A percentile compares a stretch with the other conserved stretches of the same genome.
These are phyloP conservation scores for Scolanthus callimorphus DNA, from an alignment of 92 coral and sea anemone species.

Conservation along the genomic window DNA sequence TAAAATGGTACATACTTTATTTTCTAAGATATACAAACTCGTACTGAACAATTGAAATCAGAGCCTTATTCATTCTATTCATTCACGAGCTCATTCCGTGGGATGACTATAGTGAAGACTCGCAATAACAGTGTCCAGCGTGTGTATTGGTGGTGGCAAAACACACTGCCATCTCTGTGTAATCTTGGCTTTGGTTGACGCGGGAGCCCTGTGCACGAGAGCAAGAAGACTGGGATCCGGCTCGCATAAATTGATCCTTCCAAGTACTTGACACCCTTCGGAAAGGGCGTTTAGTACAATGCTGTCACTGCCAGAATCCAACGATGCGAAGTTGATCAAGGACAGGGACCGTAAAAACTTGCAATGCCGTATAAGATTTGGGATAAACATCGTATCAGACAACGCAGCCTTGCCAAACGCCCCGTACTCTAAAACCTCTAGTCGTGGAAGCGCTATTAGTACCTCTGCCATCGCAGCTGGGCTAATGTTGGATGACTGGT, in stretches of 20 bases:
- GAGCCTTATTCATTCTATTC: not conserved
- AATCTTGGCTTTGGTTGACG: slow-evolving; percentile 60
- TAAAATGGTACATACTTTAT: no score
- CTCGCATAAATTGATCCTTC: slow-evolving; percentile 90
- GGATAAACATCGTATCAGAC: slow-evolving; percentile 93
- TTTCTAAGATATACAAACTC: no score
- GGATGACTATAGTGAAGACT: slow-evolving; percentile 59
- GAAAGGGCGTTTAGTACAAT: slow-evolving; percentile 75
- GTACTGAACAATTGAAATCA: no score
- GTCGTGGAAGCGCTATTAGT: slow-evolving; percentile 71
- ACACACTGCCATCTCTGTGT: slow-evolving; percentile 99
- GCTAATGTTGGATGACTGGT: slow-evolving; percentile 92
- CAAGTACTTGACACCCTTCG: slow-evolving; percentile 62
- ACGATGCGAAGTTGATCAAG: slow-evolving; percentile 86
- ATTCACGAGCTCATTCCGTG: not conserved
- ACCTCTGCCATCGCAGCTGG: slow-evolving; percentile 96
- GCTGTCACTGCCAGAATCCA: slow-evolving; percentile 79
- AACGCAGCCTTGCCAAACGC: slow-evolving; percentile 98
- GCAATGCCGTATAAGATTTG: slow-evolving; percentile 85
- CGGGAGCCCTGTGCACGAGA: slow-evolving; percentile 68
- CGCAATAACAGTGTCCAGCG: slow-evolving; percentile 86
- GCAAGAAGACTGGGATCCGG: slow-evolving; percentile 90
- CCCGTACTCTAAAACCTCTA: slow-evolving; percentile 91
- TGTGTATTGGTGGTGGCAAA: slow-evolving; percentile 88
- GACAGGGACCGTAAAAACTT: slow-evolving; percentile 73